Evolutionary conservation across 2,113 vertebrate genomes (phyloP).

Genomic region (Scatophagus argus): DNA sequence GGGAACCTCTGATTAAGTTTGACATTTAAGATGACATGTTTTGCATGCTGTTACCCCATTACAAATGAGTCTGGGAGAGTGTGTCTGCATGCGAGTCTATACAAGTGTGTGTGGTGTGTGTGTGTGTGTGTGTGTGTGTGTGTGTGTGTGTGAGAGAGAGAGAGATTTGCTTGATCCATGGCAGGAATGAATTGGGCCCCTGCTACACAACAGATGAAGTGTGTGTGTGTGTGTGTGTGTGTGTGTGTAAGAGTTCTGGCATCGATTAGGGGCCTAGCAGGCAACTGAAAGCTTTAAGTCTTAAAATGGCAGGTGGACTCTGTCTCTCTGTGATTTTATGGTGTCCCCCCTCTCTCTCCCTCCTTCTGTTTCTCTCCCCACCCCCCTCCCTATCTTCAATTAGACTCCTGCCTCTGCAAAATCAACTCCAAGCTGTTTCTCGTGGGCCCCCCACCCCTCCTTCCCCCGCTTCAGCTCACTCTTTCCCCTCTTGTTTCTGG

Average conservation of each 20-base stretch:
- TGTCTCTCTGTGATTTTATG: conserved; percentile 48
- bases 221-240: conserved; percentile 29
- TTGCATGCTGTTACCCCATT: conserved; percentile 75
- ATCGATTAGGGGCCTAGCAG: conserved; percentile 71
- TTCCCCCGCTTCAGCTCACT: not conserved
- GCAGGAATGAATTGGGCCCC: conserved; percentile 53
- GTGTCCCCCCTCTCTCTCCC: conserved; percentile 26
- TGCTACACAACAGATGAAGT: conserved; percentile 41
- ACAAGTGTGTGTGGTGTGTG: not conserved
- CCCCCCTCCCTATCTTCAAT: conserved; percentile 52
- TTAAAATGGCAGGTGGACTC: conserved; percentile 77
- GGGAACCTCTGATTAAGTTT: conserved; percentile 77
- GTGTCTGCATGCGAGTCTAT: conserved; percentile 25
- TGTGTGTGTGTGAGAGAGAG: conserved; percentile 35
- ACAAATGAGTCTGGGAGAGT: conserved; percentile 66
- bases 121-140: conserved; percentile 32
- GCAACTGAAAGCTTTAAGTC: conserved; percentile 67
- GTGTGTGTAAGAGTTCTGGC: conserved; percentile 58
- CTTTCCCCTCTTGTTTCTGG: not conserved
- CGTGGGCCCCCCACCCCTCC: not conserved
- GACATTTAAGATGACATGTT: conserved; percentile 83
- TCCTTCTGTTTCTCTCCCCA: conserved; percentile 32
- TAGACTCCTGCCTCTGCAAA: conserved; percentile 64
- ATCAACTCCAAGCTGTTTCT: conserved; percentile 65
- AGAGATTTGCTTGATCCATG: conserved; percentile 49